A percentile compares a stretch with the other conserved stretches of the same genome.
These are phyloP conservation scores for Stegastes partitus DNA, from an alignment of 2,113 vertebrate genomes.

Conservation along the genomic window DNA sequence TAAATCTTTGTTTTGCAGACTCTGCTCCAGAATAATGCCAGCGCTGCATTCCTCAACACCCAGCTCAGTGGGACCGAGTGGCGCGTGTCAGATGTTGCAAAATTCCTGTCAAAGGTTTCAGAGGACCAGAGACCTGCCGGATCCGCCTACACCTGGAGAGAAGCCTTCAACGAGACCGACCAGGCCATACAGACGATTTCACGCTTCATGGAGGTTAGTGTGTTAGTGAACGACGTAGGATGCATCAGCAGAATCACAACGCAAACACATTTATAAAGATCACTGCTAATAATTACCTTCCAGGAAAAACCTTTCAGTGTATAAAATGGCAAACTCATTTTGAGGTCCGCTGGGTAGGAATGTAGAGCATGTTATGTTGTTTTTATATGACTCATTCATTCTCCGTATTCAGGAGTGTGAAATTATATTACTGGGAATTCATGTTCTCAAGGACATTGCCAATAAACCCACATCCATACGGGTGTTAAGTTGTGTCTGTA, in stretches of 20 bases:
- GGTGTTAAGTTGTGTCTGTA: not conserved
- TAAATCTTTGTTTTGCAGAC: slow-evolving; percentile 80
- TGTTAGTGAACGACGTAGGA: not conserved
- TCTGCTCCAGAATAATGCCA: slow-evolving; percentile 89
- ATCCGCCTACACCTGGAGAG: slow-evolving; percentile 90
- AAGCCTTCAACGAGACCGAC: slow-evolving; percentile 94
- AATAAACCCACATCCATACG: not conserved
- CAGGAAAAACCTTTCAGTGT: too few relatives aligned
- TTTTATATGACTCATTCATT: not conserved
- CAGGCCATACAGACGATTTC: slow-evolving; percentile 92
- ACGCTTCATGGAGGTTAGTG: slow-evolving; percentile 96
- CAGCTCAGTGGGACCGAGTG: slow-evolving; percentile 88
- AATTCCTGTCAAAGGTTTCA: slow-evolving; percentile 89
- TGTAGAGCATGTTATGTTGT: not conserved
- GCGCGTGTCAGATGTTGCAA: slow-evolving; percentile 87
- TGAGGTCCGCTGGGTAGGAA: not conserved
- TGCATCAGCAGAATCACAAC: not conserved
- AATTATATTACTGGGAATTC: not conserved
- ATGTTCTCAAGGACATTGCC: not conserved
- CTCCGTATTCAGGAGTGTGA: not conserved
- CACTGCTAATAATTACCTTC: too few relatives aligned
- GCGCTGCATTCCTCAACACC: slow-evolving; percentile 85
- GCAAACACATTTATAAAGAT: not conserved
- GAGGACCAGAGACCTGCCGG: slow-evolving; percentile 81
- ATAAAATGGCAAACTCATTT: too few relatives aligned